Evolutionary conservation across 2,888 invertebrate species (phyloP), one percentile per base, ranked within the genome.

Genomic region (Thecophora atra): DNA sequence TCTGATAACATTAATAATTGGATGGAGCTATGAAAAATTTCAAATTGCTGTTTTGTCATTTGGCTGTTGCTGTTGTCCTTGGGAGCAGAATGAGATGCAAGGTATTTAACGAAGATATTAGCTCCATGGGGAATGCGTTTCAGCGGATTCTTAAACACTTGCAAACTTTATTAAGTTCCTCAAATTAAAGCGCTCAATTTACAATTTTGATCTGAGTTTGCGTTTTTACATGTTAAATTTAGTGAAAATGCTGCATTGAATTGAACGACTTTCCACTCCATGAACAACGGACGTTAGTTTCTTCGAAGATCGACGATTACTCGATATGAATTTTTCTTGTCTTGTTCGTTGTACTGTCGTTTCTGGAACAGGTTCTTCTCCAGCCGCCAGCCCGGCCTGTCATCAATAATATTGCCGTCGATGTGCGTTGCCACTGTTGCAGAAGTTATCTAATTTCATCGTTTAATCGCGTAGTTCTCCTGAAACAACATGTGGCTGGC

Each of bases 1-100:
- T 63, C 44, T 69, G 69, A 63, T 70, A 63, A 62, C 54, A 72
- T 73, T 74, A 73, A 74, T 74, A 74, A 74, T 74, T 74, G 74
- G 74, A 74, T 74, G 69, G 73, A 71, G 69, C 30, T 70, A 30
- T 24, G 11, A 19, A 68, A 56, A 26, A 42, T 68, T 37, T 26
- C 52, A 66, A 56, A 30, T 52, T 63, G 42, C 19, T 64, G 3
- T 37, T 37, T 44, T 26, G 44, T 64, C 21, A 24, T 44, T 44
- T 37, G 7, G 44, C 11, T 52, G 70, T 62, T 70, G 62, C 24
- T 63, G 28, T 21, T 63, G 24, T 62, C 62, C 63, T 62, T 63
- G 52, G 63, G 24, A 62, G 4, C 24, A 68, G 56, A 58, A 68
- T 58, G 24, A 42, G 19, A 44, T 19, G 58, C 24, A n/a, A 21